Evolutionary conservation across 2,888 invertebrate species (phyloP), one percentile per base, ranked within the genome.

Genomic region (Torymus aiolomorphi): DNA sequence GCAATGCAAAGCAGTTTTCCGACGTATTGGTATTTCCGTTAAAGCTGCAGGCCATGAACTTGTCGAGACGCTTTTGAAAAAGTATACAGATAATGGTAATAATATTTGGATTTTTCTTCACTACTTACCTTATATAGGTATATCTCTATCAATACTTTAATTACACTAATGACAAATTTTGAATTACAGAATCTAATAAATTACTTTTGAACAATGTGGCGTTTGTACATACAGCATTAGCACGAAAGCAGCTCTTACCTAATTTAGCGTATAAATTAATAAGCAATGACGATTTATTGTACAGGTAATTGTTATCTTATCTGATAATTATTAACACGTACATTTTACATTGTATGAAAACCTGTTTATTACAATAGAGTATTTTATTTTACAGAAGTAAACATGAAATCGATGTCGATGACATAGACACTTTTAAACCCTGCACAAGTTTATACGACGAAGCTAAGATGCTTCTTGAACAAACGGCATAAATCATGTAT

Each of bases 21-120:
- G 95, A 10, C 93, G 96, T 83, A 93, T 97, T 81, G 97, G 97
- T 0, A 92, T 97, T 71, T 97, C 97, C 0, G 90, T 95, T 24
- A 92, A 94, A 83, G 94, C 95, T 91, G 96, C 96, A 18, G 96
- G 97, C 1, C 93, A 93, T 63, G 92, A 93, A 72, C 91, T 94
- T 69, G 93, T 91, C 42, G 86, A 91, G 18, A 90, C 91, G 80
- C 85, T 91, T 8, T 75, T 86, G 0, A 87, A 88, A 63, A 90
- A 89, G 84, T 89, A 89, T 83, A 84, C 78, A 57, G 82, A 82
- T 71, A 80, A 83, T 42, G 81, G 82, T 84, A 80, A 83, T 52
- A 67, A 56, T n/a, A 12, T 24, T 18, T 56, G 24, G 18, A 12
- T 73, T 74, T 49, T 54, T 70, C 18, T 11, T 71, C 49, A 54